These are phyloP conservation scores for Platygyra sinensis DNA, from an alignment of 64 coral and sea anemone genomes.

Conservation along the genomic window DNA sequence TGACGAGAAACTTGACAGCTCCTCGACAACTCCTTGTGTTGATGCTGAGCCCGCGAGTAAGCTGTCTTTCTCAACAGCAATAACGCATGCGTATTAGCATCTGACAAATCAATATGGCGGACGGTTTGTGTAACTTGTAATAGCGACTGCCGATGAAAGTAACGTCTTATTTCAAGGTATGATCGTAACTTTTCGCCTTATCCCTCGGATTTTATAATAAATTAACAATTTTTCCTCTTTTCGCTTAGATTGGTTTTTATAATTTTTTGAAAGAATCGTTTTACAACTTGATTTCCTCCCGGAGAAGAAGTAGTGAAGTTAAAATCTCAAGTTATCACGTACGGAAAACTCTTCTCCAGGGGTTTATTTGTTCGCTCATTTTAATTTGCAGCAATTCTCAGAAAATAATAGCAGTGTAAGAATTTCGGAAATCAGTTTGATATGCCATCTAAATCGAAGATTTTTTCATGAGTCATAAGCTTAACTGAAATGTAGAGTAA, in stretches of 20 bases:
- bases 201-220: not conserved
- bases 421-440: too few relatives aligned
- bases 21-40: not conserved
- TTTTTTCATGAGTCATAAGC: too few relatives aligned
- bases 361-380: too few relatives aligned
- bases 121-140: not conserved
- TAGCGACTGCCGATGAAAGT: slow-evolving; percentile 11
- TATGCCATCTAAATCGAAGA: too few relatives aligned
- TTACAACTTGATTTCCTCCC: not conserved
- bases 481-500: too few relatives aligned
- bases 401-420: too few relatives aligned
- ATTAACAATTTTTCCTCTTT: not conserved
- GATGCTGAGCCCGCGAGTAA: slow-evolving; percentile 11
- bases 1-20: slow-evolving; percentile 24
- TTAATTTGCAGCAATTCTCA: too few relatives aligned
- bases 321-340: too few relatives aligned
- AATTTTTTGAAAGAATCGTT: not conserved
- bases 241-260: not conserved
- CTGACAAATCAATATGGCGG: slow-evolving; percentile 31
- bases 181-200: not conserved
- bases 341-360: too few relatives aligned
- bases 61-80: not conserved
- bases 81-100: not conserved
- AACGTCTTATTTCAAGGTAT: slow-evolving; percentile 30
- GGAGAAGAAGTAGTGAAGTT: not conserved